phyloP scores from a whole-genome alignment of 37 sponge, comb jelly and placozoan genomes.

The Lycopodina hypogea region DNA sequence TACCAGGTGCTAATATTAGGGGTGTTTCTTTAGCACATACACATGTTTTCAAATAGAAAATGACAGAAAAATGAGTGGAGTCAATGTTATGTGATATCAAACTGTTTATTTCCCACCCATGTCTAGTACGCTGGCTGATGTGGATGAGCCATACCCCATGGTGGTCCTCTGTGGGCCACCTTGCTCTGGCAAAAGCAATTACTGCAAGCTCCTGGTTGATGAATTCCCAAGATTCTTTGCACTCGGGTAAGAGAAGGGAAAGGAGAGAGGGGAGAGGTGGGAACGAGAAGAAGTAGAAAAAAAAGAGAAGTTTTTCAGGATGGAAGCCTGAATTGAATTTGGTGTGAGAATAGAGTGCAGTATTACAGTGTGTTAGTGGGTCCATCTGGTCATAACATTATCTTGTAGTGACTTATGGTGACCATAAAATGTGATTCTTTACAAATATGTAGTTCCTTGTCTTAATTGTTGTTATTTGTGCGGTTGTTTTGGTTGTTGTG shows the following conservation, averaged over 20 bases:
- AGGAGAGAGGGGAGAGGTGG: no score
- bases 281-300: no score
- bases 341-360: no score
- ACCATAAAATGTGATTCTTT: neutral
- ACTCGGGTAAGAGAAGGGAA: slow-evolving; percentile 50
- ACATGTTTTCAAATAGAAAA: no score
- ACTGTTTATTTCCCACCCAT: no score
- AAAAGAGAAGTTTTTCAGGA: neutral
- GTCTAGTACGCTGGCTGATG: slow-evolving; percentile 63
- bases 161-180: slow-evolving; percentile 79
- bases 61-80: no score
- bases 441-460: neutral
- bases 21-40: no score
- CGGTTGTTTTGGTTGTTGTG: neutral
- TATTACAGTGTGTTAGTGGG: no score
- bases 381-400: neutral
- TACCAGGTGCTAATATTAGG: no score
- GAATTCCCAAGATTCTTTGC: slow-evolving; percentile 89
- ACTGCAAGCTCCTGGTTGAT: slow-evolving; percentile 55
- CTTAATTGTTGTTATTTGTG: neutral
- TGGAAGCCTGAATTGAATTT: no score
- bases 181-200: slow-evolving; percentile 71
- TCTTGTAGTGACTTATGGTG: neutral
- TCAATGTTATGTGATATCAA: no score
- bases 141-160: slow-evolving; percentile 84